Evolutionary conservation across 2,888 invertebrate genomes (phyloP), one percentile per base, ranked within the genome.

Genomic region (Athalia rosae): DNA sequence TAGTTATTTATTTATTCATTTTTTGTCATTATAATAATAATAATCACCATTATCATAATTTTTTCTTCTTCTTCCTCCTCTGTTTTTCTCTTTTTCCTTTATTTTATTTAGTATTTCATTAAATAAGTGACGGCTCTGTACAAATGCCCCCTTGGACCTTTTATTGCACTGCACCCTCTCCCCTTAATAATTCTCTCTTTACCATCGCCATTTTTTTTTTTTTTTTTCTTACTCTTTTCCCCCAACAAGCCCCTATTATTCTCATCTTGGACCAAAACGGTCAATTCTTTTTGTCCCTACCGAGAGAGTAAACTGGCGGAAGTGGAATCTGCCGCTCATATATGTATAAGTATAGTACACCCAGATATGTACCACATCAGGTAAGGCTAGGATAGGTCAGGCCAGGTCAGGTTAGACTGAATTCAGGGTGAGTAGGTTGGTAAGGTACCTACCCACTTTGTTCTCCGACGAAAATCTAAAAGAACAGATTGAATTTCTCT

Each of bases 121-220:
- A 77, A 77, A 77, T 77, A 67, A 77, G 77, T 77, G 67, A 66
- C 84, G 84, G 86, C 88, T 28, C 28, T 87, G 87, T 87, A 88
- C 88, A 87, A 83, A 85, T 82, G 83, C 80, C 80, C 74, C 74
- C 74, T 50, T 62, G 61, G 59, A 73, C 62, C 77, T 69, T 77
- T 47, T 77, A 77, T 77, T 74, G 74, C 74, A 74, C 74, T 74
- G 74, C 74, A 47, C 61, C 61, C 74, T 71, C 41, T 50, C 53
- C n/a, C 47, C 64, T 13, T 13, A 45, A 47, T 43, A 63, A 13
- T 64, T 47, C 28, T 28, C 28, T 28, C 28, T 28, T 28, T 28
- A 28, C 28, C n/a, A 53, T 53, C 53, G 8, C 53, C 53, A 8
- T 53, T 67, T 11, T 66, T 28, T 7, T 50, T 47, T 9, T 67